Base-by-base conservation (phyloP, 2,888 invertebrate species). In the Spodoptera littoralis region DNA sequence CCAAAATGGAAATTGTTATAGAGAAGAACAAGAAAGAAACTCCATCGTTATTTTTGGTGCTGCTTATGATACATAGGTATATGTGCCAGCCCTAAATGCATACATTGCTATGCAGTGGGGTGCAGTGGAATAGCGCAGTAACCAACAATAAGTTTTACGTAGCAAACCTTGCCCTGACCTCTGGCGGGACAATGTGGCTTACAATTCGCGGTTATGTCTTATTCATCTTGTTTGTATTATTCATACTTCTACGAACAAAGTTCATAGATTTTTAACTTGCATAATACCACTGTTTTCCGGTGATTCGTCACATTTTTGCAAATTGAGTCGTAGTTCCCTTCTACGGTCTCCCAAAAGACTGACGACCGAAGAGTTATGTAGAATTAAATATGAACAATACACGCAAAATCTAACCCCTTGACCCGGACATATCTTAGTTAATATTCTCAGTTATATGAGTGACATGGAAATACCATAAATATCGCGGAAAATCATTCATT, bases 81-180 rank as follows among this genome's bases (percentile, higher is more conserved):
- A 1, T 41, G 46, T 36, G 27, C 12, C 4, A 73, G 62, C 79
- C 79, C 79, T 71, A 64, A 18, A 6, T 58, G 11, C 50, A 36
- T 36, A 1, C 36, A 36, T 36, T 36, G 2, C 36, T 6, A 5
- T 4, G 5, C 27, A 27, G 27, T 27, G 27, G 4, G 41, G 51
- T 36, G 64, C 64, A 68, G 57, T 76, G 68, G 48, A 76, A 66
- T 49, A 52, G 55, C 67, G 56, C 60, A 70, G 60, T 65, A 66
- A 68, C 75, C 61, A 67, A 54, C 65, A 70, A 76, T 79, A 77
- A 70, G 57, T 68, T 70, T 70, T 42, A 65, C 63, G 63, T 27
- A 48, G 18, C 47, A 72, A 73, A 80, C 73, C 62, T 80, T 73
- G 73, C 75, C 63, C 18, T 76, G 71, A 77, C 81, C 79, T 80